Evolutionary conservation across 2,113 vertebrate species (phyloP).

Genomic region (Thunnus maccoyii): DNA sequence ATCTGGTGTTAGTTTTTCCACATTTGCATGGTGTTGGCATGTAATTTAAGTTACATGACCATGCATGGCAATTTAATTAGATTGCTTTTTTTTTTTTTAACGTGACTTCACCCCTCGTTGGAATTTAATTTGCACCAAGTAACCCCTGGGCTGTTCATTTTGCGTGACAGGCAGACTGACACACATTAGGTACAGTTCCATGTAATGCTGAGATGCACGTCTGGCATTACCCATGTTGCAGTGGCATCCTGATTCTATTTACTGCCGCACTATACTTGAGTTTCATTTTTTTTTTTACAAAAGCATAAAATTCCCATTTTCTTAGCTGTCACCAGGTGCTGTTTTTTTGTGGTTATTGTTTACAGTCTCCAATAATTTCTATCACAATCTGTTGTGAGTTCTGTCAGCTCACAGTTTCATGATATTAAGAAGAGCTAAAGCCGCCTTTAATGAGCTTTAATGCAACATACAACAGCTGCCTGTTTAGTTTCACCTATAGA

Average conservation of each 20-base stretch:
- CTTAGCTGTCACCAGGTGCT: background rate
- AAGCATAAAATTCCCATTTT: slow-evolving; percentile 31
- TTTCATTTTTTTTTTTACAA: slow-evolving; percentile 28
- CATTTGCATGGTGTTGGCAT: slow-evolving; percentile 70
- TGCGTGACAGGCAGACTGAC: slow-evolving; percentile 69
- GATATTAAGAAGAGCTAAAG: slow-evolving; percentile 22
- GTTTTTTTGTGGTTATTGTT: slow-evolving; percentile 33
- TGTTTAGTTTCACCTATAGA: slow-evolving; percentile 52
- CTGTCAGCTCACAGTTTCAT: background rate
- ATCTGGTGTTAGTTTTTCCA: slow-evolving; percentile 40
- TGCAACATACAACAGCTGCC: slow-evolving; percentile 33
- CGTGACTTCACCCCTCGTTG: slow-evolving; percentile 66
- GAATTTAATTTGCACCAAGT: slow-evolving; percentile 77
- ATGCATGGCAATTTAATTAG: slow-evolving; percentile 80
- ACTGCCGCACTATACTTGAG: background rate
- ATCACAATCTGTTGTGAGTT: slow-evolving; percentile 18
- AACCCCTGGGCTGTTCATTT: slow-evolving; percentile 69
- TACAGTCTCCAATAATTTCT: slow-evolving; percentile 4
- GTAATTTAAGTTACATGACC: slow-evolving; percentile 78
- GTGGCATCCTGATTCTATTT: slow-evolving; percentile 35
- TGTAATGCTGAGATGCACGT: slow-evolving; percentile 36
- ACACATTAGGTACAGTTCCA: slow-evolving; percentile 52
- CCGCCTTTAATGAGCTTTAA: slow-evolving; percentile 25
- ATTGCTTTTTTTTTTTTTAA: slow-evolving; percentile 42
- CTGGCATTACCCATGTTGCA: slow-evolving; percentile 4